Percentiles rank a stretch among this genome's conserved stretches.
Evolutionary conservation across 2,888 invertebrate genomes (phyloP).

Genomic region (Plebejus anna): DNA sequence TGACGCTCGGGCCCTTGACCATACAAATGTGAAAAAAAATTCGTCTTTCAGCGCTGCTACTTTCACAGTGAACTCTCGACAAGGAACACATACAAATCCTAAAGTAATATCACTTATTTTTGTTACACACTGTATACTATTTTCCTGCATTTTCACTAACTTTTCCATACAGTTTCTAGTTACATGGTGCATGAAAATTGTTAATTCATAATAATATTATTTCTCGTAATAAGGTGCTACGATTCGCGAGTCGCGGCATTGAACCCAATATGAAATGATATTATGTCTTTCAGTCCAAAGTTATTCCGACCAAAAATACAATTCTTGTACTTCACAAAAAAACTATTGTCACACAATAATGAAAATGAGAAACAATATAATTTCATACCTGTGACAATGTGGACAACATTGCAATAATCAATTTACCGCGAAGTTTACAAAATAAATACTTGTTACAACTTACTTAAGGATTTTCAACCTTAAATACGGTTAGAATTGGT

Average conservation of each 20-base stretch:
- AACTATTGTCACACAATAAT: constrained; percentile 13
- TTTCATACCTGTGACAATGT: constrained; percentile 28
- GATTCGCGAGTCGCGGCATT: not conserved
- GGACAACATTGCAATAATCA: constrained; percentile 26
- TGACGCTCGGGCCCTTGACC: too few species aligned
- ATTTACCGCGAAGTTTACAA: constrained; percentile 25
- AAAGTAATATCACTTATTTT: too few species aligned
- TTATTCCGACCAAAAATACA: not conserved
- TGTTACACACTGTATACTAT: not conserved
- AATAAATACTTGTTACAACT: not conserved
- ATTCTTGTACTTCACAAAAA: not conserved
- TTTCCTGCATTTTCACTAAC: not conserved
- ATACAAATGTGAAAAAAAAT: too few species aligned
- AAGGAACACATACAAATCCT: too few species aligned
- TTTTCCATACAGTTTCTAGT: not conserved
- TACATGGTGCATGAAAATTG: too few species aligned
- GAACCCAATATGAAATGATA: not conserved
- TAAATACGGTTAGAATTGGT: not conserved
- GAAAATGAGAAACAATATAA: constrained; percentile 18
- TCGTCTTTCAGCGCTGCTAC: too few species aligned
- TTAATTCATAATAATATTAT: too few species aligned
- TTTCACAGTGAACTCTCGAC: too few species aligned
- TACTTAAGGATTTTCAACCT: not conserved
- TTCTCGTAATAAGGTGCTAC: too few species aligned
- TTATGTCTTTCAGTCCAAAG: not conserved